phyloP scores from a whole-genome alignment of 1,140 invertebrate genomes.

The Pseudachorutes palmiensis region DNA sequence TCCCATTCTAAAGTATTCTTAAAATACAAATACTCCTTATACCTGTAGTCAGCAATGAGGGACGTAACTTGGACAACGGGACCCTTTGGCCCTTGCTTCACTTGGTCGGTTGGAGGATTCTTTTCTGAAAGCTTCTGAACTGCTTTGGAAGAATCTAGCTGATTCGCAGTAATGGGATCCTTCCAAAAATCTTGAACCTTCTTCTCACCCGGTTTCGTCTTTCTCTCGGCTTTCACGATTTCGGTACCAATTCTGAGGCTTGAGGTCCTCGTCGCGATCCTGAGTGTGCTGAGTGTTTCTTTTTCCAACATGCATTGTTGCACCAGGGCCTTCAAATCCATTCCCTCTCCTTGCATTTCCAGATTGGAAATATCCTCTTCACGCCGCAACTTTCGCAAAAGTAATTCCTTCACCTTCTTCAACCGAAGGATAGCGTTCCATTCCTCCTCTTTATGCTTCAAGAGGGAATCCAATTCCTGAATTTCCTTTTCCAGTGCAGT shows the following conservation, averaged over 20 bases:
- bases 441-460: slow-evolving; percentile 67
- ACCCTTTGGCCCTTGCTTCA: slow-evolving; percentile 58
- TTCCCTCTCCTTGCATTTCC: not conserved
- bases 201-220: too few species aligned
- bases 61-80: slow-evolving; percentile 68
- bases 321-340: not conserved
- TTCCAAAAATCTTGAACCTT: not conserved
- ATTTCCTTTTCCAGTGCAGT: slow-evolving; percentile 46
- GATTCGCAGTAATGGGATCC: not conserved
- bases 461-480: slow-evolving; percentile 56
- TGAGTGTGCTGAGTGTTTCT: too few species aligned
- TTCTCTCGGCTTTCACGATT: too few species aligned
- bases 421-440: slow-evolving; percentile 71
- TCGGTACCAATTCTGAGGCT: too few species aligned
- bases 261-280: too few species aligned
- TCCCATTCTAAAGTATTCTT: not conserved
- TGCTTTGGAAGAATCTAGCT: slow-evolving; percentile 29
- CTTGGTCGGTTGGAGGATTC: slow-evolving; percentile 34
- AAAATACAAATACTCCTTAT: not conserved
- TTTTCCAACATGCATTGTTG: not conserved
- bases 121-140: slow-evolving; percentile 31
- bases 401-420: slow-evolving; percentile 72
- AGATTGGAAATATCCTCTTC: slow-evolving; percentile 50
- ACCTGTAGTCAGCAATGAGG: slow-evolving; percentile 71
- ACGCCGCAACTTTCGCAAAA: slow-evolving; percentile 57